Evolutionary conservation across 2,888 invertebrate genomes (phyloP).

Genomic region (Glaucopsyche alexis): DNA sequence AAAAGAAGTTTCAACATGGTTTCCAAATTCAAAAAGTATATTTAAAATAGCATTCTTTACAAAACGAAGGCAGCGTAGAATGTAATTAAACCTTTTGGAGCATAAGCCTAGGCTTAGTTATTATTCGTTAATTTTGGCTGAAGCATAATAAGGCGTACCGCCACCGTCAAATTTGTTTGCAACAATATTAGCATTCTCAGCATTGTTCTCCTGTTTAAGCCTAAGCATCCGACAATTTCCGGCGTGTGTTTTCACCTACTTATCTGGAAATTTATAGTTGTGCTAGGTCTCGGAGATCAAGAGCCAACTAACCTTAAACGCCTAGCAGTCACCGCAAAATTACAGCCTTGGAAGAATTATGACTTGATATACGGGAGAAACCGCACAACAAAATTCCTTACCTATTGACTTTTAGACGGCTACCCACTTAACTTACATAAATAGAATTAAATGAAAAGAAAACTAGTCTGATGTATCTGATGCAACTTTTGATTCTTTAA

Average conservation of each 20-base stretch:
- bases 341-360: constrained; percentile 43
- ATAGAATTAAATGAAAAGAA: not conserved
- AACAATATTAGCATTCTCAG: constrained; percentile 24
- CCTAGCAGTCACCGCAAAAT: constrained; percentile 45
- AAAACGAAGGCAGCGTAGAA: not conserved
- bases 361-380: constrained; percentile 37
- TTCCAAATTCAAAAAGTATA: too few relatives aligned
- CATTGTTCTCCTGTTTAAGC: constrained; percentile 17
- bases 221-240: constrained; percentile 31
- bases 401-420: constrained; percentile 27
- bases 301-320: constrained; percentile 42
- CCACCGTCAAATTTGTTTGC: constrained; percentile 13
- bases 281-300: constrained; percentile 41
- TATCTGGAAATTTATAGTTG: constrained; percentile 39
- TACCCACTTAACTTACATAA: not conserved
- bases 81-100: constrained; percentile 4
- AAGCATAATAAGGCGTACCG: not conserved
- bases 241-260: constrained; percentile 38
- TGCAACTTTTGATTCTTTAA: too few relatives aligned
- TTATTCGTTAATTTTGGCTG: not conserved
- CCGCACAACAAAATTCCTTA: constrained; percentile 30
- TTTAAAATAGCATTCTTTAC: too few relatives aligned
- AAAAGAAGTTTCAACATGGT: too few relatives aligned
- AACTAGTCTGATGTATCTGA: too few relatives aligned
- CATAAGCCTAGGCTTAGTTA: not conserved